Base-by-base conservation (phyloP, 2,113 vertebrate genomes). In the Xiphophorus hellerii region DNA sequence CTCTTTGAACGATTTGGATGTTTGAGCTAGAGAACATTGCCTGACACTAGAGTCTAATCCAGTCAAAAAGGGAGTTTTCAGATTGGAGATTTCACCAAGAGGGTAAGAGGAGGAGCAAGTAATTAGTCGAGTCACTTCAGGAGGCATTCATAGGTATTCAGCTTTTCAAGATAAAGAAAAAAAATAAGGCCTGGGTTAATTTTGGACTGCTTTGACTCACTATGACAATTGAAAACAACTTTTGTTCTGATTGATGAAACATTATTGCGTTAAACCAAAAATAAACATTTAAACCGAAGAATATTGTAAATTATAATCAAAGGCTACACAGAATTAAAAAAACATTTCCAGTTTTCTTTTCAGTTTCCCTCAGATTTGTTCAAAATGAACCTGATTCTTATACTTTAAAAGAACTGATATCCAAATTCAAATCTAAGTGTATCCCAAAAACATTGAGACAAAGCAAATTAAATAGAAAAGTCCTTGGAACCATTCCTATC, bases 1-100 rank as follows among this genome's bases (percentile, higher is more conserved):
- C 54, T 71, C 81, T 92, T 86, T 87, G 79, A 84, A 73, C 80
- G 73, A 63, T 86, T 84, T 68, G 35, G 25, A 39, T n/a, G 29
- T 81, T 80, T 69, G 66, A 84, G 81, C 29, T 3, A 28, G n/a
- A 8, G 39, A 90, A 84, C 63, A 48, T 25, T 68, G 69, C 58
- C 11, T 71, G 58, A 83, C 67, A 69, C 51, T 75, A 51, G 73
- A 78, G 60, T 44, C 66, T 85, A 81, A 90, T 85, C 85, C 73
- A 51, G 82, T 17, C 81, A 35, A 68, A 62, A 60, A 44, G 60
- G 76, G 2, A 42, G 73, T 72, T 78, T 81, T 80, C 71, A 77
- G 83, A 81, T 84, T 77, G 80, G 37, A 80, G 80, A 77, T 87
- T 74, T 74, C 71, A 69, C 66, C 66, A 77, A 87, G 76, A 70